These are phyloP conservation scores for Gymnocypris eckloni DNA, from an alignment of 2,797 vertebrate genomes.

Conservation along the genomic window DNA sequence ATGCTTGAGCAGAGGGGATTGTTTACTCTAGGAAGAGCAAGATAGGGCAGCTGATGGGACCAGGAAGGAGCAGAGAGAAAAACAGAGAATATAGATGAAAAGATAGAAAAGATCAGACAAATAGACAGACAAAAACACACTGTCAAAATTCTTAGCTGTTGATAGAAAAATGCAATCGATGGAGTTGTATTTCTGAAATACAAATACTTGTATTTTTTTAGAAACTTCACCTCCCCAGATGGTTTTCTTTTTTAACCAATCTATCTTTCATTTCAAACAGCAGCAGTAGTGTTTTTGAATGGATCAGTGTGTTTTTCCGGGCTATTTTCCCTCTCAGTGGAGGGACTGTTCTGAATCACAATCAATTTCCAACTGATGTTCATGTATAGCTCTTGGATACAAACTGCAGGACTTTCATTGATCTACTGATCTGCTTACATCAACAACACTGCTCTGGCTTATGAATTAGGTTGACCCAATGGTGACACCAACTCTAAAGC, in stretches of 20 bases:
- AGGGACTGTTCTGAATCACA: conserved; percentile 29
- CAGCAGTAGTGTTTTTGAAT: neutral
- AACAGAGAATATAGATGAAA: conserved; percentile 31
- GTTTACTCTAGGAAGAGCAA: conserved; percentile 74
- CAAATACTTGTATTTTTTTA: too few relatives aligned
- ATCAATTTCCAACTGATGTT: conserved; percentile 30
- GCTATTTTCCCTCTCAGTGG: conserved; percentile 12
- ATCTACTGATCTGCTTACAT: conserved; percentile 43
- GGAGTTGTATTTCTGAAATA: neutral
- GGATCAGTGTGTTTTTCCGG: neutral
- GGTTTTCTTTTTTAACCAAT: neutral
- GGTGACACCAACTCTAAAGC: conserved; percentile 31
- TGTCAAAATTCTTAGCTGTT: neutral
- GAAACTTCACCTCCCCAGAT: neutral
- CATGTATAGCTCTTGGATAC: conserved; percentile 28
- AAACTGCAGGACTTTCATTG: conserved; percentile 16
- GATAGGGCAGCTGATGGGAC: conserved; percentile 50
- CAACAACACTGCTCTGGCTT: conserved; percentile 31
- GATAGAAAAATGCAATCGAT: neutral
- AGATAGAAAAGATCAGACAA: conserved; percentile 2
- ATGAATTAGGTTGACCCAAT: conserved; percentile 22
- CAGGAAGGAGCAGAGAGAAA: conserved; percentile 38
- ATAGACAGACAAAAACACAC: neutral
- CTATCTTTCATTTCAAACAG: neutral
- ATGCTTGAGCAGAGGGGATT: conserved; percentile 69